phyloP scores from a whole-genome alignment of 2,797 vertebrate species.

The Podarcis siculus region DNA sequence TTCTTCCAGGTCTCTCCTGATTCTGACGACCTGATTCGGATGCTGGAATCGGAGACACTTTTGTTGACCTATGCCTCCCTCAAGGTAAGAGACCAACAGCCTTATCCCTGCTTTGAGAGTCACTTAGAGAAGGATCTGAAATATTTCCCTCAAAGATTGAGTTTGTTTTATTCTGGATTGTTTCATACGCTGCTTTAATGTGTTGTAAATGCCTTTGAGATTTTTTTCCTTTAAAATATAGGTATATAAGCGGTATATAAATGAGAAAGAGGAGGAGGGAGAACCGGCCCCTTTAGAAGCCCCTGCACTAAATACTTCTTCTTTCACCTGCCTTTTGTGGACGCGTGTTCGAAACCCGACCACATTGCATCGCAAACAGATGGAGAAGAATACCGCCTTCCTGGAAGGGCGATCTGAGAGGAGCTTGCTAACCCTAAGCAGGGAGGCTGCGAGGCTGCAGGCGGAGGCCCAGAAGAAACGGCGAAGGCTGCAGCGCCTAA shows the following conservation, averaged over 20 bases:
- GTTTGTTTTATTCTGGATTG: too few species aligned
- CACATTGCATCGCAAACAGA: not conserved
- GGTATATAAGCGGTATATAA: not conserved
- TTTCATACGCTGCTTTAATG: too few species aligned
- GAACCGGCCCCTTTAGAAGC: too few species aligned
- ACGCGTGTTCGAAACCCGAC: too few species aligned
- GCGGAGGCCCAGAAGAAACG: not conserved
- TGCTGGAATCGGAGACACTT: constrained; percentile 78
- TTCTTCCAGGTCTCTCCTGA: not conserved
- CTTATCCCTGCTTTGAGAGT: too few species aligned
- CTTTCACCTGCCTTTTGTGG: not conserved
- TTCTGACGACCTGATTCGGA: constrained; percentile 61
- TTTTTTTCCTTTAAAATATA: too few species aligned
- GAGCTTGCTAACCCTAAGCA: not conserved
- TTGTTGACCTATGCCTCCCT: constrained; percentile 80
- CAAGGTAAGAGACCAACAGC: constrained; percentile 73
- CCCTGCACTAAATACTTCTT: too few species aligned
- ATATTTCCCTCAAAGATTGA: too few species aligned
- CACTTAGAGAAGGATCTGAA: too few species aligned
- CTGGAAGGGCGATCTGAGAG: not conserved
- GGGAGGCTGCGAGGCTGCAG: not conserved
- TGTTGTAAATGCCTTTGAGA: too few species aligned
- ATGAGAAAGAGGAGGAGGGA: too few species aligned
- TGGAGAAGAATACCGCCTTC: not conserved
- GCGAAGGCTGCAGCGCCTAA: not conserved